phyloP scores from a whole-genome alignment of 2,888 invertebrate genomes.

The Gasteruption jaculator region DNA sequence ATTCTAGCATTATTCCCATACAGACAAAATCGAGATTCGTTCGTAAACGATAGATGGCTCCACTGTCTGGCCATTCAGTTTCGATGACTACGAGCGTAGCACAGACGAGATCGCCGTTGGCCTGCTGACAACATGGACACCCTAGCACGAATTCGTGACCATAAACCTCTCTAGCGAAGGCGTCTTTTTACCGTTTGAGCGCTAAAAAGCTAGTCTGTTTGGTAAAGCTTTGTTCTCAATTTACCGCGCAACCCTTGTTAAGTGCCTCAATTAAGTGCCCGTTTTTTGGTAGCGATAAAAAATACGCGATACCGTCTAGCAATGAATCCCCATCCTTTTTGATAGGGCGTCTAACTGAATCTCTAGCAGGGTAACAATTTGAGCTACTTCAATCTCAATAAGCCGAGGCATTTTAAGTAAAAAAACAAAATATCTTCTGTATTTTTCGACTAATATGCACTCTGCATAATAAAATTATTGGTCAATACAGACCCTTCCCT shows the following conservation, averaged over 20 bases:
- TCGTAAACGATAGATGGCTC: background rate
- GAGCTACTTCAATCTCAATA: too few species aligned
- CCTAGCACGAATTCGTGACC: constrained; percentile 11
- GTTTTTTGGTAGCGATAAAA: constrained; percentile 10
- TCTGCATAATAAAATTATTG: too few species aligned
- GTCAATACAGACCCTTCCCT: too few species aligned
- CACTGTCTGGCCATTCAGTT: constrained; percentile 1
- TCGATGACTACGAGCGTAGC: constrained; percentile 1
- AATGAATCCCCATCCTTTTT: constrained; percentile 6
- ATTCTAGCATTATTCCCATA: background rate
- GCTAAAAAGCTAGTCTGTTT: constrained; percentile 6
- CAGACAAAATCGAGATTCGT: constrained; percentile 8
- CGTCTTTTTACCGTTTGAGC: constrained; percentile 11
- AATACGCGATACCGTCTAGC: constrained; percentile 1
- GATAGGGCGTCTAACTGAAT: constrained; percentile 5
- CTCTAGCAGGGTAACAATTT: constrained; percentile 7
- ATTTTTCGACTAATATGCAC: too few species aligned
- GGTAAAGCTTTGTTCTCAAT: constrained; percentile 4
- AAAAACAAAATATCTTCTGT: too few species aligned
- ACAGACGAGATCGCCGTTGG: constrained; percentile 1
- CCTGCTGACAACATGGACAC: constrained; percentile 4
- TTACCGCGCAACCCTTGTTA: constrained; percentile 1
- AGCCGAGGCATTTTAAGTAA: too few species aligned
- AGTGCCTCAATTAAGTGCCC: constrained; percentile 4
- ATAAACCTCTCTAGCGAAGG: constrained; percentile 9